phyloP scores from a whole-genome alignment of 35 echinoderm and acorn worm genomes.

The Strongylocentrotus purpuratus region DNA sequence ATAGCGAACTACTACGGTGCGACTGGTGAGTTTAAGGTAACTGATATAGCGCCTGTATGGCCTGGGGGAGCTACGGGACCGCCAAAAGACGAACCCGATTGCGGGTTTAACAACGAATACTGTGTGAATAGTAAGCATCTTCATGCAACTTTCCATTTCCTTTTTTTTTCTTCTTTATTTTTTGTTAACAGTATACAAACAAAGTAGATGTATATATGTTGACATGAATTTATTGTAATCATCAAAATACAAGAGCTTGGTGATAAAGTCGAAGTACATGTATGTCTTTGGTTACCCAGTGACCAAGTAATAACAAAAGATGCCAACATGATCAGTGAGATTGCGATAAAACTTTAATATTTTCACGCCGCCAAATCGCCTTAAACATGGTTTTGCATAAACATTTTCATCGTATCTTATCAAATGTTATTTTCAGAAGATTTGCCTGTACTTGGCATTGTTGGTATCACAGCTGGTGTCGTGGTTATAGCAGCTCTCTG shows the following conservation, averaged over 20 bases:
- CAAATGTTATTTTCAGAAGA: not conserved
- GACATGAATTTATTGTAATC: too few species aligned
- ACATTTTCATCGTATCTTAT: too few species aligned
- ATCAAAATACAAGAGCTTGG: too few species aligned
- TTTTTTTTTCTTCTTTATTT: not conserved
- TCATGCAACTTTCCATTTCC: not conserved
- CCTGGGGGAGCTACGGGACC: conserved; percentile 68
- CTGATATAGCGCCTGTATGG: conserved; percentile 58
- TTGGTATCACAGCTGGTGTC: conserved; percentile 23
- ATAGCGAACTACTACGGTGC: conserved; percentile 82
- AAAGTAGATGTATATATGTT: too few species aligned
- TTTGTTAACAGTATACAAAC: too few species aligned
- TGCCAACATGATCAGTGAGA: too few species aligned
- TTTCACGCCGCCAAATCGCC: too few species aligned
- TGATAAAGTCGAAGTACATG: too few species aligned
- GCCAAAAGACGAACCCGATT: conserved; percentile 67
- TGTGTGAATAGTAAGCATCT: not conserved
- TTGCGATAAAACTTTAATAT: too few species aligned
- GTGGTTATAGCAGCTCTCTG: not conserved
- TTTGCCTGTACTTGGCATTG: not conserved
- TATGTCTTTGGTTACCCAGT: too few species aligned
- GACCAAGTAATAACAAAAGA: too few species aligned
- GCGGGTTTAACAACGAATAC: conserved; percentile 70
- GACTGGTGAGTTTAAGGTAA: conserved; percentile 41
- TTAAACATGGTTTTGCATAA: too few species aligned